Conservation (phyloP, 1,140 invertebrate genomes). For the Periplaneta americana region DNA sequence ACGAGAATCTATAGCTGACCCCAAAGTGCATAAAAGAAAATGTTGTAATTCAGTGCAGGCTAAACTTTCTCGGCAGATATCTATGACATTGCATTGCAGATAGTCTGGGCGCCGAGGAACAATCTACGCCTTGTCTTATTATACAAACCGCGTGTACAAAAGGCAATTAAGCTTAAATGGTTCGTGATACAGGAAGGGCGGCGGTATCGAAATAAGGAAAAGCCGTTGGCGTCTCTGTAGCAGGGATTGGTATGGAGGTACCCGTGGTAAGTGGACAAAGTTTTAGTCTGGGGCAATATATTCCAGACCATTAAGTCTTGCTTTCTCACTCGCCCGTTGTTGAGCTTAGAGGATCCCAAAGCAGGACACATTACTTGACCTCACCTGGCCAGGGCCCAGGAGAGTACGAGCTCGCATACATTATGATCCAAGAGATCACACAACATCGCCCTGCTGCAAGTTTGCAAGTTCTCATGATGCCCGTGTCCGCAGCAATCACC, state of each 20-base stretch:
- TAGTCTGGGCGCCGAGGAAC: neutral
- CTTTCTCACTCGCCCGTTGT: neutral
- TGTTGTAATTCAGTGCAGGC: neutral
- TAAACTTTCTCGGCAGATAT: neutral
- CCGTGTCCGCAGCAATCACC: no score
- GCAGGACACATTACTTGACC: neutral
- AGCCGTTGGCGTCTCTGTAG: no score
- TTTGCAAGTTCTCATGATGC: no score
- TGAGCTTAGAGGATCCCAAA: neutral
- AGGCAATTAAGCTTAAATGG: neutral
- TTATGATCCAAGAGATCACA: neutral
- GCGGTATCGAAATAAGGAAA: neutral
- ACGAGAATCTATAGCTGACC: no score
- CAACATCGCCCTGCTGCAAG: neutral
- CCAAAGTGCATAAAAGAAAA: no score
- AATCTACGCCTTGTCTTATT: neutral
- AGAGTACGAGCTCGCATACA: neutral
- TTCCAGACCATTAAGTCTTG: neutral
- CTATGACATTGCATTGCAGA: neutral
- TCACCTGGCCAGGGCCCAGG: neutral
- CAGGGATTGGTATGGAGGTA: no score
- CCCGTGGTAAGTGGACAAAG: neutral
- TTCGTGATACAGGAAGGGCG: neutral
- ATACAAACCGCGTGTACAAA: neutral
- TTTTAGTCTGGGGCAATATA: neutral